Evolutionary conservation across 2,113 vertebrate species (phyloP), one percentile per base, ranked within the genome.

Genomic region (Corydoras maculifer): DNA sequence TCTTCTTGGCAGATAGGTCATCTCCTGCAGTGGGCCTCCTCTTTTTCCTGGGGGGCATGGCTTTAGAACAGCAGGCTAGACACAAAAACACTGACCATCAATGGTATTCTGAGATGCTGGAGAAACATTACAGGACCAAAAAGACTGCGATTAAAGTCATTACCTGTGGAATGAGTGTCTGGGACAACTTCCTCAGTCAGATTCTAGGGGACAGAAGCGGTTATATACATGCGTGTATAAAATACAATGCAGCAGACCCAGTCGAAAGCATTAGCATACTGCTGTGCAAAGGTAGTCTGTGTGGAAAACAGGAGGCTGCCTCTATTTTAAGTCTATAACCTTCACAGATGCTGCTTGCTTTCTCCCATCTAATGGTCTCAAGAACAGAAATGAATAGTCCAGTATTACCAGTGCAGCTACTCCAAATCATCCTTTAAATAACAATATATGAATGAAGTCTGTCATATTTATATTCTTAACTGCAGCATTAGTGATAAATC

Each of bases 11-110:
- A 69, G 94, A 94, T 80, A 98, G 86, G 83, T 99, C 96, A 82
- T 99, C 96, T 85, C 93, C 94, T 78, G 94, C 87, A 65, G 95
- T 93, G 76, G 97, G 96, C 92, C 97, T 97, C 91, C 96, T 98
- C 91, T 99, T 99, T 96, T 99, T 99, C 87, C 97, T 95, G 62
- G 97, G 97, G 73, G 97, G 97, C 97, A 99, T 99, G 90, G 90
- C 91, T 94, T 94, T 94, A 78, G 91, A 92, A 90, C 93, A 95
- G 90, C 95, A 97, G 91, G 93, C 95, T 88, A 69, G 87, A 18
- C 43, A 59, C 18, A 51, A 14, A 75, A 5, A 60, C 9, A 14
- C 31, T 66, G 14, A 54, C 32, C 18, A 18, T 66, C 53, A 51
- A 49, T 54, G 55, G 18, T 49, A 9, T 12, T 65, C 32, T 58